These are phyloP conservation scores for Atethmia centrago DNA, from an alignment of 2,888 invertebrate species.

Conservation along the genomic window DNA sequence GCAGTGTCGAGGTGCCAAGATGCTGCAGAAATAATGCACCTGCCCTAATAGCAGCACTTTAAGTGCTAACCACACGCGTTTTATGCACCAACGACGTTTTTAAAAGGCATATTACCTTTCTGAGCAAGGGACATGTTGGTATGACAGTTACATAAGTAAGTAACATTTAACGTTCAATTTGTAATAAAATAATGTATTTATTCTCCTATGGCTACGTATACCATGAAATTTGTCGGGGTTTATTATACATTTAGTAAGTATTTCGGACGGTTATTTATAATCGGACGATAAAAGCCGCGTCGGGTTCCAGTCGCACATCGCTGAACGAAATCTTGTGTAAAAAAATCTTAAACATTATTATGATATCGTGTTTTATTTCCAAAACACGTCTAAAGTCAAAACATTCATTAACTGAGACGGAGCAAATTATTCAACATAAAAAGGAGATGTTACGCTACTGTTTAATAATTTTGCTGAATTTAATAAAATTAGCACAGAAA, in stretches of 20 bases:
- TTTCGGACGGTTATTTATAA: no score
- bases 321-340: neutral
- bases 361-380: neutral
- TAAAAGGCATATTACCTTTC: conserved; percentile 49
- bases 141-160: conserved; percentile 23
- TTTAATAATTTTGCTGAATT: neutral
- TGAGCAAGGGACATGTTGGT: conserved; percentile 24
- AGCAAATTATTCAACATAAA: neutral
- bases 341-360: neutral
- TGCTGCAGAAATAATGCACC: conserved; percentile 62
- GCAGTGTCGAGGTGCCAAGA: conserved; percentile 61
- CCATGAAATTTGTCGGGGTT: neutral
- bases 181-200: conserved; percentile 3
- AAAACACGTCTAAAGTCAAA: neutral
- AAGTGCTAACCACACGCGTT: conserved; percentile 59
- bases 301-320: neutral
- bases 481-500: conserved; percentile 17
- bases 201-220: neutral
- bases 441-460: neutral
- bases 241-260: neutral
- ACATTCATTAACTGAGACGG: neutral
- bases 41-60: conserved; percentile 52
- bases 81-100: conserved; percentile 58
- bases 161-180: conserved; percentile 24
- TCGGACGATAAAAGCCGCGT: neutral